phyloP scores from a whole-genome alignment of 2,113 vertebrate genomes.

The Gambusia affinis region DNA sequence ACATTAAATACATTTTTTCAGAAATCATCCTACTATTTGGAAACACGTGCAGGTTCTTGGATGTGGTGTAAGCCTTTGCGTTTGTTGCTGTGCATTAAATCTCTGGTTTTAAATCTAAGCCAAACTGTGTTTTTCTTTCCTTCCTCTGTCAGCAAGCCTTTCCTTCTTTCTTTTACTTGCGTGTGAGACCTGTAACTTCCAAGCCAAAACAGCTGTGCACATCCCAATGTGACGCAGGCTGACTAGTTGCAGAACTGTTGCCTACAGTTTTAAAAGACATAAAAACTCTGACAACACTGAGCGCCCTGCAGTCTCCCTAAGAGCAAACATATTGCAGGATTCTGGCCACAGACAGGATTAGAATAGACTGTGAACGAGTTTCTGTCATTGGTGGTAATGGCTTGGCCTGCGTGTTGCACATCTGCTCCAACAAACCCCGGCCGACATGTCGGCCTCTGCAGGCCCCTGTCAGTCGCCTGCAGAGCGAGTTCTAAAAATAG shows the following conservation, averaged over 20 bases:
- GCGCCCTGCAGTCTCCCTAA: too few species aligned
- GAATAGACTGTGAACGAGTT: slow-evolving; percentile 1
- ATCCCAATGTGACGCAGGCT: neutral
- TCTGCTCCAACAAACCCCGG: slow-evolving; percentile 17
- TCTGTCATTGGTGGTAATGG: slow-evolving; percentile 3
- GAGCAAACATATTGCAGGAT: neutral
- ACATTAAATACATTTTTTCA: neutral
- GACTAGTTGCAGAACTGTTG: neutral
- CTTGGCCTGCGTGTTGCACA: neutral
- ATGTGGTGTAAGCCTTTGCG: neutral
- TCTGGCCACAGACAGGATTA: neutral
- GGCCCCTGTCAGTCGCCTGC: too few species aligned
- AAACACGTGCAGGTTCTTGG: neutral
- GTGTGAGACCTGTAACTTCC: neutral
- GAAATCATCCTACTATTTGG: neutral
- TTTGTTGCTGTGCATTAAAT: neutral
- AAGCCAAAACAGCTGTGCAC: neutral
- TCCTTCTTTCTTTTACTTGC: neutral
- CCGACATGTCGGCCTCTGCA: slow-evolving; percentile 34
- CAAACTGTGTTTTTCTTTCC: neutral
- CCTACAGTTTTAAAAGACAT: neutral
- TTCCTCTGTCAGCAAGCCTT: neutral
- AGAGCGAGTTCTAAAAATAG: too few species aligned
- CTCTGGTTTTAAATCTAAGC: neutral
- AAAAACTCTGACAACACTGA: neutral